These are phyloP conservation scores for Gymnarchus niloticus DNA, from an alignment of 2,113 vertebrate species.

Conservation along the genomic window DNA sequence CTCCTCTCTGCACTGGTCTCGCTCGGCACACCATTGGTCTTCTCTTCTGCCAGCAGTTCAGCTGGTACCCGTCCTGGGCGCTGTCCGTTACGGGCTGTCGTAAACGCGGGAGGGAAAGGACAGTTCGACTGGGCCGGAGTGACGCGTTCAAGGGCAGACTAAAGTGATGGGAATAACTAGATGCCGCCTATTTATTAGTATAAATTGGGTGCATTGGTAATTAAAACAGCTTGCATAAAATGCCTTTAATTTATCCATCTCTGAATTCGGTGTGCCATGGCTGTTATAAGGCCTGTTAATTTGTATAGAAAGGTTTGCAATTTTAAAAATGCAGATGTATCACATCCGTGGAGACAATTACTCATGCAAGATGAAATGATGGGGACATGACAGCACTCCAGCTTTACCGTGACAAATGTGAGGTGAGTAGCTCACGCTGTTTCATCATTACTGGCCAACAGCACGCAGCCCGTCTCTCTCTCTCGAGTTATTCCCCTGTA, in stretches of 20 bases:
- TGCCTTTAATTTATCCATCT: neutral
- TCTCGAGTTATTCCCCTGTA: neutral
- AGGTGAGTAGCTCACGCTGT: too few species aligned
- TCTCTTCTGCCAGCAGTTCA: neutral
- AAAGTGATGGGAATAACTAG: too few species aligned
- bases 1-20: too few species aligned
- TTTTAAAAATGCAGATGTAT: neutral
- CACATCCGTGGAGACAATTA: neutral
- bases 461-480: neutral
- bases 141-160: neutral
- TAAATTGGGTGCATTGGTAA: neutral
- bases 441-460: neutral
- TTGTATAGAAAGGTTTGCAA: neutral
- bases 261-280: neutral
- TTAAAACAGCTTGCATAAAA: neutral
- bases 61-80: neutral
- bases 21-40: too few species aligned
- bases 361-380: too few species aligned
- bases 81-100: neutral
- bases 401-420: neutral
- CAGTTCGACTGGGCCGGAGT: neutral
- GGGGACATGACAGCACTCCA: neutral
- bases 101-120: neutral
- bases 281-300: neutral
- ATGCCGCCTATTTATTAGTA: too few species aligned